Evolutionary conservation across 2,888 invertebrate species (phyloP), one percentile per base, ranked within the genome.

Genomic region (Tridacna gigas): DNA sequence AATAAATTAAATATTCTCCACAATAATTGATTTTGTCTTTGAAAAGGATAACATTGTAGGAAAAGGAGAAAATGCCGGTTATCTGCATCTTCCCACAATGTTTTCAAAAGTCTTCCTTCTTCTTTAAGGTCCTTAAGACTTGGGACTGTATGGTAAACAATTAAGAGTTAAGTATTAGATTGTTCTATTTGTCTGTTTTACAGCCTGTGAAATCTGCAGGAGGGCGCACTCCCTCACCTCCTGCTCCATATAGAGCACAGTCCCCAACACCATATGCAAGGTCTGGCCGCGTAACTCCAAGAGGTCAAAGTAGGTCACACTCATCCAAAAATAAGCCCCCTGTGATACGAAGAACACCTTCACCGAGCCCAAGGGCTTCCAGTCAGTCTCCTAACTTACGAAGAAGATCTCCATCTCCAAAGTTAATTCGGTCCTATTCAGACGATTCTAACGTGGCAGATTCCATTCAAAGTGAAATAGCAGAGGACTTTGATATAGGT

Each of bases 381-480:
- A 83, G 86, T 13, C 85, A 84, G 18, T 90, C 91, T n/a, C 91
- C 91, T n/a, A 83, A 85, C 37, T 76, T 84, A 63, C 81, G 88
- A 7, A 82, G 89, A 28, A 77, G 89, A n/a, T 90, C 91, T 28
- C 90, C 90, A 2, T 91, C 91, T n/a, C 89, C 91, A 0, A 86
- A 87, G 47, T 73, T 82, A 20, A 83, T 84, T 22, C 82, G 89
- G 74, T 91, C 91, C 20, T 86, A 88, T 65, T 90, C 90, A 13
- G 91, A 90, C 77, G 92, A 91, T 79, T 91, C 91, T 18, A 91
- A 91, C 74, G 83, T 90, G n/a, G 86, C 88, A 18, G 91, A 91
- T 13, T 90, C 91, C 13, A 80, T 93, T 37, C 84, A 82, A 37
- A 91, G 91, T 84, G 93, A 93, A 61, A 82, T 91, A 0, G 86